Evolutionary conservation across 2,797 vertebrate genomes (phyloP), one percentile per base, ranked within the genome.

Genomic region (Champsocephalus gunnari): DNA sequence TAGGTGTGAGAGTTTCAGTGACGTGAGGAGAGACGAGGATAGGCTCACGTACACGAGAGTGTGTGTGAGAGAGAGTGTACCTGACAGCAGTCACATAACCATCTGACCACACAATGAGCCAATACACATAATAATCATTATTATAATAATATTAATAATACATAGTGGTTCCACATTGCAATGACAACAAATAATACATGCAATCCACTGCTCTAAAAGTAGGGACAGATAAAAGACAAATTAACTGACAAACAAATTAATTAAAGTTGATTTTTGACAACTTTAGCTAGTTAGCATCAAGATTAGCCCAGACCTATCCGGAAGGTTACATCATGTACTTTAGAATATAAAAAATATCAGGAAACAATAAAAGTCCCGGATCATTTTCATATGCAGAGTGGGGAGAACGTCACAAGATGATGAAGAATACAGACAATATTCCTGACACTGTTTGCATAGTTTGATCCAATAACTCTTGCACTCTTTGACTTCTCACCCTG

Each of bases 1-100:
- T 19, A 74, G 65, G 43, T 64, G 72, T 54, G 3, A 43, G 63
- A 70, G 73, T 69, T 75, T 68, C 53, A 41, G n/a, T 62, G 62
- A 38, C 2, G 0, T 2, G 16, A 3, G 14, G 17, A 72, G 3
- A 6, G 21, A 58, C 41, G 57, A 19, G 62, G 53, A 56, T 14
- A 73, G 11, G 82, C 28, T 75, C 75, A 75, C 53, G 67, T 73
- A 58, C 70, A 58, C 60, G 48, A 9, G 53, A 2, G 34, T 78
- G 86, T 78, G 86, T 47, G 71, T 3, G 28, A 5, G 28, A 28
- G 34, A 38, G 34, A 78, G 86, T 47, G 71, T 5, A 89, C 86
- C 82, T 90, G 91, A 83, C 72, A 61, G 73, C 51, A 88, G 89
- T 89, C 91, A 92, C 89, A 89, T 85, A 82, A 58, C 13, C 83